phyloP scores from a whole-genome alignment of 2,797 vertebrate species.

The Poeciliopsis turneri region DNA sequence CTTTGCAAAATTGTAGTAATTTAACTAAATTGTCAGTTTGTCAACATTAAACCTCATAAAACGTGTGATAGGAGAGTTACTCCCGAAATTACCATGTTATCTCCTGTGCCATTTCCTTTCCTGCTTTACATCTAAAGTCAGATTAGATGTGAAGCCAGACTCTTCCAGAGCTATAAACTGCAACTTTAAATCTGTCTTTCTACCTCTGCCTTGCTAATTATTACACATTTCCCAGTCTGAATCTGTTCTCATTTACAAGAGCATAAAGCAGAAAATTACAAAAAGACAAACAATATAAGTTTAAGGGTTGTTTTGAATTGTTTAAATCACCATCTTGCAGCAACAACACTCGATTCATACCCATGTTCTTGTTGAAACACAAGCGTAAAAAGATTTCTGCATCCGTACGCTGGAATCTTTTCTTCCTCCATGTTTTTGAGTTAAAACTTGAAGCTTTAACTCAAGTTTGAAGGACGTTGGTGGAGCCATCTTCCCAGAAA shows the following conservation, averaged over 20 bases:
- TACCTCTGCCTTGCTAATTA: slow-evolving; percentile 22
- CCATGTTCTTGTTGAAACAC: neutral
- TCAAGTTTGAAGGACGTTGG: neutral
- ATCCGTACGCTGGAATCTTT: neutral
- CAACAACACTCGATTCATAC: neutral
- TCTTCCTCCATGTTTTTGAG: neutral
- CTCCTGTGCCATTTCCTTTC: slow-evolving; percentile 63
- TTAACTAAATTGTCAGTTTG: slow-evolving; percentile 59
- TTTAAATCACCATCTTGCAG: neutral
- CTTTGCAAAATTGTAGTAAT: slow-evolving; percentile 46
- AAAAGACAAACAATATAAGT: neutral
- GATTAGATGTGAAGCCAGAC: slow-evolving; percentile 46
- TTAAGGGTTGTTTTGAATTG: neutral
- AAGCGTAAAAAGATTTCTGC: neutral
- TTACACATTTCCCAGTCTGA: slow-evolving; percentile 22
- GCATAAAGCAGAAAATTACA: neutral
- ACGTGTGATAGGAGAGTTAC: slow-evolving; percentile 35
- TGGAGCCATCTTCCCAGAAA: neutral
- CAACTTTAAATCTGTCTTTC: slow-evolving; percentile 46
- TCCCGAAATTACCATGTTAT: slow-evolving; percentile 59
- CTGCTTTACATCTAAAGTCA: slow-evolving; percentile 13
- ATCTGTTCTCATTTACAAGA: neutral
- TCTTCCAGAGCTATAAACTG: slow-evolving; percentile 51
- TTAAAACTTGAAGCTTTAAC: neutral
- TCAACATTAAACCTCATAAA: slow-evolving; percentile 46